Evolutionary conservation across 2,888 invertebrate genomes (phyloP).

Genomic region (Agriopis aurantiaria): DNA sequence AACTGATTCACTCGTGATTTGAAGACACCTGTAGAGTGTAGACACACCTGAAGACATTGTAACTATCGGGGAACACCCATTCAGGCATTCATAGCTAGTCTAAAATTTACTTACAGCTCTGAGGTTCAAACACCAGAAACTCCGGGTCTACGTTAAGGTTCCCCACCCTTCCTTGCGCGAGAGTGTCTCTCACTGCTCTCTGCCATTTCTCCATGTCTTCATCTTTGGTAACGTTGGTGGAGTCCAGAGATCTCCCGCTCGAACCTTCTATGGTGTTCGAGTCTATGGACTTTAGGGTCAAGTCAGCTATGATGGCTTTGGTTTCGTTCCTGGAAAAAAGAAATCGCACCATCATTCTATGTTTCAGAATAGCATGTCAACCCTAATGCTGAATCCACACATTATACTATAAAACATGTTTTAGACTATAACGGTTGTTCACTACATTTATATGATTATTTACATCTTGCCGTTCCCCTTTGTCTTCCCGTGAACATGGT

Average conservation of each 20-base stretch:
- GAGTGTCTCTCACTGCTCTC: slow-evolving; percentile 89
- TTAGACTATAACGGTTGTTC: no score
- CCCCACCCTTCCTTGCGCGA: slow-evolving; percentile 91
- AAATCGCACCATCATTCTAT: neutral
- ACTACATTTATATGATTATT: no score
- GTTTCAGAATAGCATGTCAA: no score
- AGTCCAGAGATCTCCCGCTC: slow-evolving; percentile 67
- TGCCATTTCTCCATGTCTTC: slow-evolving; percentile 73
- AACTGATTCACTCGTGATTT: no score
- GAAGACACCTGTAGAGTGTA: no score
- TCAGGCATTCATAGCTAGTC: no score
- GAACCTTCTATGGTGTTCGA: slow-evolving; percentile 87
- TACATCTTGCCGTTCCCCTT: no score
- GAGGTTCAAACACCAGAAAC: slow-evolving; percentile 91
- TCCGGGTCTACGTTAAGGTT: slow-evolving; percentile 93
- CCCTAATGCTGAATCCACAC: no score
- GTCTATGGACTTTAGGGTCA: slow-evolving; percentile 92
- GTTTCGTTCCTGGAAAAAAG: slow-evolving; percentile 74
- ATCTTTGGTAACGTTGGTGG: slow-evolving; percentile 53
- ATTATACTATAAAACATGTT: no score
- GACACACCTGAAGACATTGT: no score
- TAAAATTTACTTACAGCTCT: slow-evolving; percentile 87
- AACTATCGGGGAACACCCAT: no score
- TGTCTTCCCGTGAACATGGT: no score
- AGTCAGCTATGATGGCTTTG: slow-evolving; percentile 90